Base-by-base conservation (phyloP, 2,888 invertebrate species). In the Sylvicola fuscatus region DNA sequence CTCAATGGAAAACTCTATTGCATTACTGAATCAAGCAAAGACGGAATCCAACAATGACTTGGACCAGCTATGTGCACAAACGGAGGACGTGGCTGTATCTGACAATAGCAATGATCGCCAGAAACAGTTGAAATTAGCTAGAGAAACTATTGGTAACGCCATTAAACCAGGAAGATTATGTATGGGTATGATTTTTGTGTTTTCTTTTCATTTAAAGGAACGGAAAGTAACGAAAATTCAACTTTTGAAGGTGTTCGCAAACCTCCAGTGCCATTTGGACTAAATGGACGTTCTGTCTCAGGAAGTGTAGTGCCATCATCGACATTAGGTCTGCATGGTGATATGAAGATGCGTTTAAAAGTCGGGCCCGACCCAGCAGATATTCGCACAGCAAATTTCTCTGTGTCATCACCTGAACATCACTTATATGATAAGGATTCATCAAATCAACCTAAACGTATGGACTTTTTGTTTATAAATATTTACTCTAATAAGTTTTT, bases 131-230 rank as follows among this genome's bases (percentile, higher is more conserved):
- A 70, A 72, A 49, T 74, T 72, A 45, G 78, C 78, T 2, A 67
- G 77, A 36, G 73, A 71, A 49, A 74, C 78, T 46, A 78, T 78
- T 43, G 72, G 76, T 42, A 68, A 71, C 51, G 77, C 75, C 45
- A 72, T 78, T 48, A 57, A 56, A 41, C 58, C 58, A 44, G 66
- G 45, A 40, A 32, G 47, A 38, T 41, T 47, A 32, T 44, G 46
- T 37, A 43, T 44, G 42, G 46, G 46, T 45, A 39, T 36, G 38
- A 35, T 8, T 38, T 29, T 29, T 29, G 29, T 29, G 14, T 13
- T 29, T 29, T 13, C 8, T 21, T 21, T 21, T 21, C 21, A 21
- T 21, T 21, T 21, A 21, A 21, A 21, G 21, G 21, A 21, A 6
- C 21, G 5, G 21, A 21, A 21, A 21, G 21, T 21, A 21, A 21